These are phyloP conservation scores for Microcebus jonahi DNA, from an alignment of 2,113 vertebrate species.

Conservation along the genomic window DNA sequence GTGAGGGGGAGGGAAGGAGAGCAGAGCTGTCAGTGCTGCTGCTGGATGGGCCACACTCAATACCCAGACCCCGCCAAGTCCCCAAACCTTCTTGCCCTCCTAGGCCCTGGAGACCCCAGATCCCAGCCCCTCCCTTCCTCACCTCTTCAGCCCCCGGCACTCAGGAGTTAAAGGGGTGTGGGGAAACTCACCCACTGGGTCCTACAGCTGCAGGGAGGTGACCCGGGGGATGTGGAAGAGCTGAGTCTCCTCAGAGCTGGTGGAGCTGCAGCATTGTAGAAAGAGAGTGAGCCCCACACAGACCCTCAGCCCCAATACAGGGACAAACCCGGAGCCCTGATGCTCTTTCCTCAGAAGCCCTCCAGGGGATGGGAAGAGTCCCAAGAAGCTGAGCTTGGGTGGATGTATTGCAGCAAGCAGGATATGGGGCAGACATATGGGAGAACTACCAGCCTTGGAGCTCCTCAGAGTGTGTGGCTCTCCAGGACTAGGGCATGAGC, in stretches of 20 bases:
- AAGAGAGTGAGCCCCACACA: background rate
- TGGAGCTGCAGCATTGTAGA: constrained; percentile 73
- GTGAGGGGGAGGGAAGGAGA: background rate
- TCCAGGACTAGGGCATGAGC: background rate
- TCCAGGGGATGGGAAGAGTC: background rate
- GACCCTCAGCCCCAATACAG: background rate
- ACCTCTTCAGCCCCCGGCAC: background rate
- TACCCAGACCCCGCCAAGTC: background rate
- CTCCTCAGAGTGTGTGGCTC: background rate
- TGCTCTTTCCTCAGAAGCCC: background rate
- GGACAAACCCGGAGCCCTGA: background rate
- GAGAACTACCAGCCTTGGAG: background rate
- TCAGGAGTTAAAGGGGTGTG: background rate
- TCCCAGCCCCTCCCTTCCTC: background rate
- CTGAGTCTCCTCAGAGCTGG: constrained; percentile 87
- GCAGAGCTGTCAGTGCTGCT: background rate
- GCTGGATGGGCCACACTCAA: background rate
- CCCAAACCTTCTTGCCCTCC: background rate
- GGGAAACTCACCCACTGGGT: constrained; percentile 29
- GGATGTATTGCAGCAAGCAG: background rate
- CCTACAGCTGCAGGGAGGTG: constrained; percentile 84
- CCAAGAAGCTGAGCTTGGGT: rapidly evolving
- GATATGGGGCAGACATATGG: background rate
- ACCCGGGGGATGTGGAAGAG: constrained; percentile 88
- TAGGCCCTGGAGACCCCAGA: background rate